Percentiles rank a stretch among this genome's conserved stretches.
phyloP scores from a whole-genome alignment of 2,113 vertebrate species.

The Anhinga anhinga region DNA sequence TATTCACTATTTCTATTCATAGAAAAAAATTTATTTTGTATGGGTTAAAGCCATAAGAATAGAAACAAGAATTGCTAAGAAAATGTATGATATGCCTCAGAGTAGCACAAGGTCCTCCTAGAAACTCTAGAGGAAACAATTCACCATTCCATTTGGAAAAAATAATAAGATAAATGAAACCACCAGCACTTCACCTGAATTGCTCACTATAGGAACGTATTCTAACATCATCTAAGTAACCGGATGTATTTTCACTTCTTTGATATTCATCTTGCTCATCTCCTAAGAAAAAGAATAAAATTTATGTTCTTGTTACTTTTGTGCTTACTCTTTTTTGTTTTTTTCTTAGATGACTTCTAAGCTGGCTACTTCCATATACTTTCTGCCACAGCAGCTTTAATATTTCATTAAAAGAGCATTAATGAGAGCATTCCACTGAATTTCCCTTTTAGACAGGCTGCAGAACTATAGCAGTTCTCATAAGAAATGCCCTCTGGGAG shows the following conservation, averaged over 20 bases:
- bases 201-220: constrained; percentile 3
- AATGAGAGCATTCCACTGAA: neutral
- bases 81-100: neutral
- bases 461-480: neutral
- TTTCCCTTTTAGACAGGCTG: neutral
- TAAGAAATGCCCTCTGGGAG: neutral
- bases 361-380: neutral
- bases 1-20: no score
- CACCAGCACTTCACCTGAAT: constrained; percentile 8
- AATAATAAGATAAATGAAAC: constrained; percentile 33
- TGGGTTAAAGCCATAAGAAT: neutral
- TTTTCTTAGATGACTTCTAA: neutral
- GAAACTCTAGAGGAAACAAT: constrained; percentile 18
- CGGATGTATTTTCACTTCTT: neutral
- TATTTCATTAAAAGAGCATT: constrained; percentile 43
- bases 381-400: neutral
- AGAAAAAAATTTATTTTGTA: neutral
- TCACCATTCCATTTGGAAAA: constrained; percentile 28
- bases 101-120: neutral
- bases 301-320: constrained; percentile 7
- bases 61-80: neutral
- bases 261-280: neutral
- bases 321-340: neutral
- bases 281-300: neutral
- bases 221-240: constrained; percentile 29